Conservation (phyloP, 2,113 vertebrate genomes). For the Galemys pyrenaicus region DNA sequence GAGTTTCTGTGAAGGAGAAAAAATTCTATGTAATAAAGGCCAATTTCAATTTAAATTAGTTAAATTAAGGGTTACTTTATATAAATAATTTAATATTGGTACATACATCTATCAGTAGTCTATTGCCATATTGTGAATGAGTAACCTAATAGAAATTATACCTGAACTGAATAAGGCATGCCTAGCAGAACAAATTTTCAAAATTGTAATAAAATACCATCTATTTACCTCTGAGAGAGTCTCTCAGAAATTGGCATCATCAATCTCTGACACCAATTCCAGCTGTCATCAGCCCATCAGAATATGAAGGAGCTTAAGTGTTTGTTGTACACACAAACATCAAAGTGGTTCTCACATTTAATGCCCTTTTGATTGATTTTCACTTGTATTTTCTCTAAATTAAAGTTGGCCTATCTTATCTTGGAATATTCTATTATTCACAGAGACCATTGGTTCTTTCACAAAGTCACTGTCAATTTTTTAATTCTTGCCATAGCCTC, state of each 20-base stretch:
- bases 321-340: not conserved
- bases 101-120: not conserved
- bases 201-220: conserved; percentile 63
- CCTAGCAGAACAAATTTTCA: conserved; percentile 49
- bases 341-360: not conserved
- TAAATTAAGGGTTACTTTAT: conserved; percentile 38
- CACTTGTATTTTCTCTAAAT: conserved; percentile 34
- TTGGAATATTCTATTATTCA: conserved; percentile 30
- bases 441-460: conserved; percentile 40
- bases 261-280: conserved; percentile 49
- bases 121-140: conserved; percentile 11
- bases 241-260: conserved; percentile 60
- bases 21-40: conserved; percentile 16
- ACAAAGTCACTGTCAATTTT: conserved; percentile 42
- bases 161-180: conserved; percentile 40
- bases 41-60: conserved; percentile 57
- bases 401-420: conserved; percentile 21
- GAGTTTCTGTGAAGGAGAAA: conserved; percentile 40
- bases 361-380: conserved; percentile 55
- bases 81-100: conserved; percentile 56
- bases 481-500: conserved; percentile 13
- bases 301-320: conserved; percentile 40
- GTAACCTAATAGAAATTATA: conserved; percentile 42
- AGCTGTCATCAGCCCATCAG: not conserved
- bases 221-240: conserved; percentile 53